A percentile compares a stretch with the other conserved stretches of the same genome.
phyloP scores from a whole-genome alignment of 2,797 vertebrate species.

The Platalea minor region DNA sequence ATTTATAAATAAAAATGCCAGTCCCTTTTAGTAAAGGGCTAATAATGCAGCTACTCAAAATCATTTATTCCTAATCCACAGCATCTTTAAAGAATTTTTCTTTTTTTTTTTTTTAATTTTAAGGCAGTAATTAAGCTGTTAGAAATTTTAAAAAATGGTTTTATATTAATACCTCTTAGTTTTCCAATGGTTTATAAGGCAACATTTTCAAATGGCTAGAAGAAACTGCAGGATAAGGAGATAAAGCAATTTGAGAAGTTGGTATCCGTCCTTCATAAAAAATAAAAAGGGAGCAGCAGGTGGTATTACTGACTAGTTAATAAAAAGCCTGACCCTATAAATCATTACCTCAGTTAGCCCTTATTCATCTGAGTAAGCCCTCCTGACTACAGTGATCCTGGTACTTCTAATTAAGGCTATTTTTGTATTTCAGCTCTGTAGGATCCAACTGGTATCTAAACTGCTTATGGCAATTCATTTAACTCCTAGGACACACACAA shows the following conservation, averaged over 20 bases:
- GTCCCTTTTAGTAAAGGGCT: constrained; percentile 34
- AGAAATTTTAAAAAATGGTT: background rate
- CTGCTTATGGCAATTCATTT: background rate
- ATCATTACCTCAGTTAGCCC: background rate
- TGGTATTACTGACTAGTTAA: background rate
- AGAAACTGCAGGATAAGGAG: background rate
- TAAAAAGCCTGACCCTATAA: background rate
- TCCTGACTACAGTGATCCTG: background rate
- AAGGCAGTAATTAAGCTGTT: constrained; percentile 18
- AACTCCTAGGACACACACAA: background rate
- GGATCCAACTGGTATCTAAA: background rate
- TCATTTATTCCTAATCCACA: background rate
- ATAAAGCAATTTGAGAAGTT: background rate
- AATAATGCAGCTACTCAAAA: background rate
- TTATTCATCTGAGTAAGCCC: background rate
- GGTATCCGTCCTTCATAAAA: background rate
- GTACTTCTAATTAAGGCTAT: background rate
- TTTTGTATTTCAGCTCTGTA: background rate
- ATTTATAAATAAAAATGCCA: constrained; percentile 5
- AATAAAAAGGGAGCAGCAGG: background rate
- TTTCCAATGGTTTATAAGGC: constrained; percentile 30
- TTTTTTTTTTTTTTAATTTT: background rate
- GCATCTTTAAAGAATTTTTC: background rate
- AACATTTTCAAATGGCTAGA: background rate
- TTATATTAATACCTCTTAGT: background rate